Conservation (phyloP, 2,797 vertebrate species). For the Valencia hispanica region DNA sequence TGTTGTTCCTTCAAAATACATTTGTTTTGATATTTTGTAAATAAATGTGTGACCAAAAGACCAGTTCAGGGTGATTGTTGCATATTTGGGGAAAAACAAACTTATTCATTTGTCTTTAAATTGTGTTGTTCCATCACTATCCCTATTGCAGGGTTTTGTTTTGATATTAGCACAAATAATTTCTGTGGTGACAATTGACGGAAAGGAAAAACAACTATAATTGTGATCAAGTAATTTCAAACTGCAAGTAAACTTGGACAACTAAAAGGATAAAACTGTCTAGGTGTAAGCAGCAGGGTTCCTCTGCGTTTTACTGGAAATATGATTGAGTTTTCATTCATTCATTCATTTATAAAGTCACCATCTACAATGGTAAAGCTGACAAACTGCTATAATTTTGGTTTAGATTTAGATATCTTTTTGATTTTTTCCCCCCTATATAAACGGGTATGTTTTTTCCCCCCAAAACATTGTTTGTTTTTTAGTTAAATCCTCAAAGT, state of each 20-base stretch:
- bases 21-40: constrained; percentile 75
- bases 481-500: not conserved
- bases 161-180: not conserved
- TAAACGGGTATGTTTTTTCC: not conserved
- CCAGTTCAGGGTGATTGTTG: constrained; percentile 23
- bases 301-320: not conserved
- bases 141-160: not conserved
- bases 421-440: not conserved
- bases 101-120: not conserved
- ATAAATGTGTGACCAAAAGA: constrained; percentile 61
- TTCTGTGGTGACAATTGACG: not conserved
- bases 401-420: not conserved
- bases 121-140: not conserved
- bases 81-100: not conserved
- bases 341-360: not conserved
- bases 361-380: not conserved
- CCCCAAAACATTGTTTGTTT: not conserved
- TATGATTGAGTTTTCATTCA: not conserved
- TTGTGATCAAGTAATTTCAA: not conserved
- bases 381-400: not conserved
- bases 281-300: not conserved
- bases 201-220: not conserved
- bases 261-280: not conserved
- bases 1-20: constrained; percentile 32
- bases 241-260: not conserved